Base-by-base conservation (phyloP, 2,113 vertebrate species). In the Limanda limanda region DNA sequence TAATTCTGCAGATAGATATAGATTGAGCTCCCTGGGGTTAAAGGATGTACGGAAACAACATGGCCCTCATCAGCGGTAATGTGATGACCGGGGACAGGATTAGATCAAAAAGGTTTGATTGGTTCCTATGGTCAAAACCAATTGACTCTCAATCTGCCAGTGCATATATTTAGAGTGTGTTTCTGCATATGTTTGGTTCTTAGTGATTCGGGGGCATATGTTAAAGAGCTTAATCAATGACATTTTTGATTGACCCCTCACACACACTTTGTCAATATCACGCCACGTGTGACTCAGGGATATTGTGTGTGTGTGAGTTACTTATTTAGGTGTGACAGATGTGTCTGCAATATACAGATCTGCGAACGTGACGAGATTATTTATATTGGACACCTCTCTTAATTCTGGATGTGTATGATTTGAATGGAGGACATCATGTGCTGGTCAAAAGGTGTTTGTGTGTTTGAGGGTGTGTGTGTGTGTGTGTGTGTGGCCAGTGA, bases 301-400 rank as follows among this genome's bases (percentile, higher is more conserved):
- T 89, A 89, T 45, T 21, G 72, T 68, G 88, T 82, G 82, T 67
- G 84, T 74, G 86, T 82, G 86, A 1, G 21, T 24, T 24, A 86
- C 86, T 89, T 76, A 89, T 91, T 79, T 82, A 77, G 89, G 79
- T 80, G 74, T 74, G 87, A 89, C 87, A 93, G 90, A 91, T 93
- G 91, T 76, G 88, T 81, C 77, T 54, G 47, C 85, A 69, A 74
- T 69, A 71, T 55, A 70, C 59, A n/a, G 60, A 83, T 87, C 82
- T 78, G 78, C 71, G 62, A 63, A 5, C 4, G 24, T 78, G 86
- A 90, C 88, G 70, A 67, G 87, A 92, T 92, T 90, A 89, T 73
- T 85, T 79, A 79, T 83, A 62, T 27, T 57, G 76, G 81, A 87
- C 87, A 88, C 86, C 84, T 90, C 73, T 73, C 37, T 67, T 74